Evolutionary conservation across 2,888 invertebrate genomes (phyloP), one percentile per base, ranked within the genome.

Genomic region (Synergus laeviventris): DNA sequence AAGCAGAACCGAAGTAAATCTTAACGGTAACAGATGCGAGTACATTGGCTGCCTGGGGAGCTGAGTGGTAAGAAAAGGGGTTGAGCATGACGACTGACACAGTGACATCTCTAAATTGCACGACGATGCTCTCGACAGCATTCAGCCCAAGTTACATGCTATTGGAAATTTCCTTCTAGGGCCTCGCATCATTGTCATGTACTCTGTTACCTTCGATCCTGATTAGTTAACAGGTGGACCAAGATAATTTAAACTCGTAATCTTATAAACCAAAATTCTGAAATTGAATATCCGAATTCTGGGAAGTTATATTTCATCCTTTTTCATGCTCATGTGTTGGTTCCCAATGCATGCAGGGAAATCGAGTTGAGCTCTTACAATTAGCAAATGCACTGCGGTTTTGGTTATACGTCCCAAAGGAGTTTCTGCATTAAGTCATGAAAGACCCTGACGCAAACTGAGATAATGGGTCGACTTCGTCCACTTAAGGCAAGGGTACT

Each of bases 401-500:
- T 82, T 74, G 78, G 81, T 49, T 66, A 85, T 82, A 86, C 84
- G 78, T 76, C 80, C 79, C 79, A 77, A 56, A 64, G 78, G 82
- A 86, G 83, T 86, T 86, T 83, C 86, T 83, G 81, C 84, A 83
- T 85, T 84, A 82, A 80, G 79, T 82, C 85, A 78, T 86, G 85
- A 87, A 86, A 86, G 86, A 84, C 76, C 79, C 74, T 62, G 79
- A 81, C 81, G 81, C 85, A 82, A 84, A 86, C 84, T 80, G 83
- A 81, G 84, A 86, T 87, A 87, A 87, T 86, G 83, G 86, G 83
- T 73, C 79, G 85, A 87, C 84, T 86, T 87, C 83, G 86, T 84
- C 82, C 84, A 85, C 85, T 86, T 83, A 83, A 84, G 83, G 74
- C 73, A 60, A 75, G 62, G 38, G 81, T 84, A 84, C 85, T 84